A percentile compares a stretch with the other conserved stretches of the same genome.
These are phyloP conservation scores for Melipona bicolor DNA, from an alignment of 2,888 invertebrate genomes.

Conservation along the genomic window DNA sequence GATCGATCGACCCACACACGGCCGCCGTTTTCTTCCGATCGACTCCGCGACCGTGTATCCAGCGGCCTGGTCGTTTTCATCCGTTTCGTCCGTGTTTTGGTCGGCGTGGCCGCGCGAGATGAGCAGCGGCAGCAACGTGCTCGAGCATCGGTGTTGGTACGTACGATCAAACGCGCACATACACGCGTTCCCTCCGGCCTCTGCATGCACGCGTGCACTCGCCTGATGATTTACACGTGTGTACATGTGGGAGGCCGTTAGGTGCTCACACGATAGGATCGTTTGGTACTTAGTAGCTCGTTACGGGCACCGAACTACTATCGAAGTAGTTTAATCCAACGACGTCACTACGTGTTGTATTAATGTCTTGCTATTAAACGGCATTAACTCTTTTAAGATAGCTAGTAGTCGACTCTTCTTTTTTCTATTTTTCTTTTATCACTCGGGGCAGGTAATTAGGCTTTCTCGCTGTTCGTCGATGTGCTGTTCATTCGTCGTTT, in stretches of 20 bases:
- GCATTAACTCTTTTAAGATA: conserved; percentile 4
- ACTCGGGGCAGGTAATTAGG: no score
- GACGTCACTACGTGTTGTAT: conserved; percentile 1
- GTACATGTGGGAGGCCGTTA: background rate
- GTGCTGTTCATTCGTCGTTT: no score
- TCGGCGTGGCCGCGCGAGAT: conserved; percentile 11
- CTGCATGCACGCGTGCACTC: background rate
- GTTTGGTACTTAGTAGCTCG: conserved; percentile 34
- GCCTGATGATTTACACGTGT: background rate
- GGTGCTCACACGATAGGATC: background rate
- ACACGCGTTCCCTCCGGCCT: background rate
- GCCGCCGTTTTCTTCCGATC: background rate
- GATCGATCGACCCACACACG: conserved; percentile 32
- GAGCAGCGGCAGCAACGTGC: conserved; percentile 35
- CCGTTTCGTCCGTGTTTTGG: conserved; percentile 2
- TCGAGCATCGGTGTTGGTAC: conserved; percentile 33
- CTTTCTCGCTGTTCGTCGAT: no score
- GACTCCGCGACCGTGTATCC: conserved; percentile 25
- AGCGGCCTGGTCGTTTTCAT: background rate
- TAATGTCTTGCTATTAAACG: background rate
- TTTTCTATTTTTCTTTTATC: no score
- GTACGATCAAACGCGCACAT: conserved; percentile 24
- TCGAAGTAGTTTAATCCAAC: conserved; percentile 25
- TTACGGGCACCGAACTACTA: conserved; percentile 13
- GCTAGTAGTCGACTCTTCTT: background rate